phyloP scores from a whole-genome alignment of 2,888 invertebrate genomes.

The Drosophila neonasuta region DNA sequence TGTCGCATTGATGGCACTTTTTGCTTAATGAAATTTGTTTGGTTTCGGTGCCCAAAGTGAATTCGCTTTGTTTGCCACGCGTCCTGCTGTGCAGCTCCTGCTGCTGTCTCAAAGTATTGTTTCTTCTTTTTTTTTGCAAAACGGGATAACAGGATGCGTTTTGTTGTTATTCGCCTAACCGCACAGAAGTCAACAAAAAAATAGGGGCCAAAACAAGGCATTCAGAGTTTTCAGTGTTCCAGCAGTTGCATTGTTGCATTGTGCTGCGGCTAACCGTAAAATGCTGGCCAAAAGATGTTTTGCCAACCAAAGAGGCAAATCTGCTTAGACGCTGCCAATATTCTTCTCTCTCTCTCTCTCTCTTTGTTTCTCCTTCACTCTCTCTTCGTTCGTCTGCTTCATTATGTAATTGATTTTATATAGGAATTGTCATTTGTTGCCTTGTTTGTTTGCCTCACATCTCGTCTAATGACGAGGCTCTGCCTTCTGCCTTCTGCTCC shows the following conservation, averaged over 20 bases:
- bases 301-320: slow-evolving; percentile 40
- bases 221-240: slow-evolving; percentile 12
- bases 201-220: slow-evolving; percentile 46
- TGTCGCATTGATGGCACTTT: slow-evolving; percentile 46
- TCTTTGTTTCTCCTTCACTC: not conserved
- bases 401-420: slow-evolving; percentile 78
- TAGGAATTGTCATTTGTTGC: slow-evolving; percentile 47
- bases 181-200: slow-evolving; percentile 72
- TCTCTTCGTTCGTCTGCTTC: slow-evolving; percentile 38
- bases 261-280: slow-evolving; percentile 38
- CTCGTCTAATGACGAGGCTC: slow-evolving; percentile 52
- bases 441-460: slow-evolving; percentile 43
- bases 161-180: slow-evolving; percentile 54
- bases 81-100: slow-evolving; percentile 68
- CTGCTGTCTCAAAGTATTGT: slow-evolving; percentile 31
- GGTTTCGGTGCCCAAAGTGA: slow-evolving; percentile 27
- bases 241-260: slow-evolving; percentile 19
- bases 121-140: slow-evolving; percentile 27
- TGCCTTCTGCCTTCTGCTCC: slow-evolving; percentile 6
- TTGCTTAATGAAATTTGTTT: slow-evolving; percentile 57
- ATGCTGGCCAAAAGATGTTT: slow-evolving; percentile 46
- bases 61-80: slow-evolving; percentile 42
- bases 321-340: slow-evolving; percentile 1
- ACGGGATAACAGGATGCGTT: slow-evolving; percentile 43
- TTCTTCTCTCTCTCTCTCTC: not conserved